phyloP scores from a whole-genome alignment of 1,140 invertebrate species.

The Halictus rubicundus region DNA sequence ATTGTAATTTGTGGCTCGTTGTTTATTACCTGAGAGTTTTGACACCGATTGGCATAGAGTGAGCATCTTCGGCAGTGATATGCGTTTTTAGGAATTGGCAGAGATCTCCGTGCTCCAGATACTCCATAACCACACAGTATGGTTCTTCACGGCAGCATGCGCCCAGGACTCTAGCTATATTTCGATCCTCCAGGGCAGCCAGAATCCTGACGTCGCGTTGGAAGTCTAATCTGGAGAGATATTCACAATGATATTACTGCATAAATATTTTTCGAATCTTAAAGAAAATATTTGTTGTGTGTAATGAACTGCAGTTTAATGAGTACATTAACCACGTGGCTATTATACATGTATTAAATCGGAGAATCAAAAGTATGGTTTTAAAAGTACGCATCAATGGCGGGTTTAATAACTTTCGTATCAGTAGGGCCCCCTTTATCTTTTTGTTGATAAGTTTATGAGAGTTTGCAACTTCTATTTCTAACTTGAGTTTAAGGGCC shows the following conservation, averaged over 20 bases:
- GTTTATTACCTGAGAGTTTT: constrained; percentile 83
- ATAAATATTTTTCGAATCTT: not conserved
- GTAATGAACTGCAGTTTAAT: too few relatives aligned
- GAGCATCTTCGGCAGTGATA: constrained; percentile 82
- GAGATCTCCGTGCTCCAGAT: constrained; percentile 94
- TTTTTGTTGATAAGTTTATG: too few relatives aligned
- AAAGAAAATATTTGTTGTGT: too few relatives aligned
- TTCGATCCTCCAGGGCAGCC: constrained; percentile 91
- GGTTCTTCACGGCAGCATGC: constrained; percentile 91
- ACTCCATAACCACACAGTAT: constrained; percentile 93
- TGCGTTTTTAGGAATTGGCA: constrained; percentile 90
- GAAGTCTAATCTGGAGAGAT: constrained; percentile 88
- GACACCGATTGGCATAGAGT: constrained; percentile 82
- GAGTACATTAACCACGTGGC: too few relatives aligned
- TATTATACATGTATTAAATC: too few relatives aligned
- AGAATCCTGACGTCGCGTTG: constrained; percentile 93
- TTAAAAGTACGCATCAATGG: too few relatives aligned
- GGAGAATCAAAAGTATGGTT: too few relatives aligned
- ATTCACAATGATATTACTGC: not conserved
- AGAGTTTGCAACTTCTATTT: too few relatives aligned
- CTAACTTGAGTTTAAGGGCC: too few relatives aligned
- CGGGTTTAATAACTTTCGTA: too few relatives aligned
- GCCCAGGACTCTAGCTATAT: constrained; percentile 93
- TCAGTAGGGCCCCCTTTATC: too few relatives aligned
- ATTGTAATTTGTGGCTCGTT: too few relatives aligned